Evolutionary conservation across 2,797 vertebrate genomes (phyloP).

Genomic region (Falco berigora): DNA sequence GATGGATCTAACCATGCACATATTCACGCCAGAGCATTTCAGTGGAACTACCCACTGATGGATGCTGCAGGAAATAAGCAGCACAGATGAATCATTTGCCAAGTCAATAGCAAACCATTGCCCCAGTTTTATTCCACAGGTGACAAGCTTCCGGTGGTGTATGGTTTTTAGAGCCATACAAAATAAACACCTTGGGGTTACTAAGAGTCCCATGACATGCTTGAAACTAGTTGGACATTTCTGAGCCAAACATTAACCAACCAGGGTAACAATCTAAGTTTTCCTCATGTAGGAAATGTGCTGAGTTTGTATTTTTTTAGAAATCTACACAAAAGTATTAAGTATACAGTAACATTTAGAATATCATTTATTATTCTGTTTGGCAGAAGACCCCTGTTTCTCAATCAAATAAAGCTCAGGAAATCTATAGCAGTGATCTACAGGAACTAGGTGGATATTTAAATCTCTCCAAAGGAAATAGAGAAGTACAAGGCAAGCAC

Average conservation of each 20-base stretch:
- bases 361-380: not conserved
- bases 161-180: not conserved
- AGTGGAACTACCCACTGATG: not conserved
- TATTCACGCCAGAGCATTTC: not conserved
- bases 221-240: not conserved
- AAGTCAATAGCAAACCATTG: not conserved
- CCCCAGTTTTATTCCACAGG: not conserved
- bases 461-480: not conserved
- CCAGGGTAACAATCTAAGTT: not conserved
- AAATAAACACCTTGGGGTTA: not conserved
- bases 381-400: not conserved
- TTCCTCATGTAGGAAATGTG: not conserved
- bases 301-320: not conserved
- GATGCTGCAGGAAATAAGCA: not conserved
- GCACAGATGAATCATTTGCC: not conserved
- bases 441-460: not conserved
- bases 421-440: not conserved
- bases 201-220: not conserved
- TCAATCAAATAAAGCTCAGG: not conserved
- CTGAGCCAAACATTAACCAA: slow-evolving; percentile 11
- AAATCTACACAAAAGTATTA: not conserved
- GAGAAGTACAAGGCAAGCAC: not conserved
- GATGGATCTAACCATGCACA: not conserved
- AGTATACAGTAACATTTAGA: not conserved
- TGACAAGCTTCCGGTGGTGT: not conserved